These are phyloP conservation scores for Leptopilina drosophilae DNA, from an alignment of 2,888 invertebrate genomes.

Conservation along the genomic window DNA sequence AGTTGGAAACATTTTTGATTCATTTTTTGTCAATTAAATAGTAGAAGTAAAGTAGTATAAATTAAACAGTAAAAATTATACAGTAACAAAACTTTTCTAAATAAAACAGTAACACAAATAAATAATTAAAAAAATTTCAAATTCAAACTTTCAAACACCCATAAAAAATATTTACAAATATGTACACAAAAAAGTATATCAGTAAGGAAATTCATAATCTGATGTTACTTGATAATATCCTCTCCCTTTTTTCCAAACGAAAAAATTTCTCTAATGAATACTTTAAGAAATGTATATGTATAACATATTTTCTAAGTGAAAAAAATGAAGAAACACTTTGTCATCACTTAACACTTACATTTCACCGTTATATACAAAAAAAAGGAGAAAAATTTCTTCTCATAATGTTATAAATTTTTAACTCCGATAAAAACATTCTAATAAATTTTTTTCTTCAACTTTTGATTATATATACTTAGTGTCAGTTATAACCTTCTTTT, in stretches of 20 bases:
- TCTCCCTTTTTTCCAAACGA: not conserved
- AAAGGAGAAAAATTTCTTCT: too few relatives aligned
- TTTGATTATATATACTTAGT: not conserved
- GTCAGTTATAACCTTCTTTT: not conserved
- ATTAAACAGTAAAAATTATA: too few relatives aligned
- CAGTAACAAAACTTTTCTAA: too few relatives aligned
- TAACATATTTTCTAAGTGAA: not conserved
- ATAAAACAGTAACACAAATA: too few relatives aligned
- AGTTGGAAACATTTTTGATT: too few relatives aligned
- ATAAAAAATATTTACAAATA: too few relatives aligned
- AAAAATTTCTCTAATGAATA: not conserved
- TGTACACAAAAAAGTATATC: not conserved
- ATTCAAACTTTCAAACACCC: too few relatives aligned
- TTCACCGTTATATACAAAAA: not conserved
- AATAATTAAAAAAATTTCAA: too few relatives aligned
- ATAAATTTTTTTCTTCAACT: not conserved
- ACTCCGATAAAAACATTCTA: not conserved
- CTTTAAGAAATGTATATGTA: not conserved
- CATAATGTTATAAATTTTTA: not conserved
- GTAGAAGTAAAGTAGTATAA: too few relatives aligned
- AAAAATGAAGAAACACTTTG: constrained; percentile 2
- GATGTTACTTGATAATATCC: not conserved
- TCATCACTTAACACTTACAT: not conserved
- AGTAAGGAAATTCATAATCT: not conserved
- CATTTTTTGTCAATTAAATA: too few relatives aligned